phyloP scores from a whole-genome alignment of 2,888 invertebrate species.

The Drosophila siamana region DNA sequence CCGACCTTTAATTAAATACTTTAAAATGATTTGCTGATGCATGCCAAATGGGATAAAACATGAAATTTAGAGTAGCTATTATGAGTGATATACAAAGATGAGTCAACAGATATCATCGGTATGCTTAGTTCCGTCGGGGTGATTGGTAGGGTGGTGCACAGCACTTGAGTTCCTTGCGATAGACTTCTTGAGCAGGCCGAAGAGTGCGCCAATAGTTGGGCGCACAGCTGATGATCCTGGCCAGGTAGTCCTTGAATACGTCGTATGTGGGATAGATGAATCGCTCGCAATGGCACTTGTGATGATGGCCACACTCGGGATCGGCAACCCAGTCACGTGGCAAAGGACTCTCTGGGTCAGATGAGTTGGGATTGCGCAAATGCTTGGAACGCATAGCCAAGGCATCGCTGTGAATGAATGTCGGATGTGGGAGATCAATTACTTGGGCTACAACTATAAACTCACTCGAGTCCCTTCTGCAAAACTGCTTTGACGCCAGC shows the following conservation, averaged over 20 bases:
- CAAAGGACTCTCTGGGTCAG: slow-evolving; percentile 28
- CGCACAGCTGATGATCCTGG: slow-evolving; percentile 53
- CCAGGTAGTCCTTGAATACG: slow-evolving; percentile 64
- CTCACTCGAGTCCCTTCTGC: slow-evolving; percentile 56
- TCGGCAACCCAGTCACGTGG: slow-evolving; percentile 67
- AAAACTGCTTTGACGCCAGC: slow-evolving; percentile 51
- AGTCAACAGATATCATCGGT: slow-evolving; percentile 1
- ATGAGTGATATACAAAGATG: neutral
- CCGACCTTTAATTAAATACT: slow-evolving; percentile 21
- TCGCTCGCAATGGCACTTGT: slow-evolving; percentile 63
- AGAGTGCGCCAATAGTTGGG: slow-evolving; percentile 66
- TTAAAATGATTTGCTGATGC: slow-evolving; percentile 29
- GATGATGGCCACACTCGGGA: slow-evolving; percentile 59
- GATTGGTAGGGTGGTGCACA: slow-evolving; percentile 41
- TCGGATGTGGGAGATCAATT: neutral
- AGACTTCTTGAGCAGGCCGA: slow-evolving; percentile 65
- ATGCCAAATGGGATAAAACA: too few relatives aligned
- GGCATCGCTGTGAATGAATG: slow-evolving; percentile 37
- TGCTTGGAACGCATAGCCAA: slow-evolving; percentile 34
- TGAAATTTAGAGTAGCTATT: neutral
- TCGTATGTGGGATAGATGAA: slow-evolving; percentile 65
- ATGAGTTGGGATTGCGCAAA: neutral
- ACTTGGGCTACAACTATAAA: slow-evolving; percentile 22
- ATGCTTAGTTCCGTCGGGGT: slow-evolving; percentile 8
- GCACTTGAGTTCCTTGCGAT: slow-evolving; percentile 55